These are phyloP conservation scores for Dreissena polymorpha DNA, from an alignment of 1,140 invertebrate species.

Conservation along the genomic window DNA sequence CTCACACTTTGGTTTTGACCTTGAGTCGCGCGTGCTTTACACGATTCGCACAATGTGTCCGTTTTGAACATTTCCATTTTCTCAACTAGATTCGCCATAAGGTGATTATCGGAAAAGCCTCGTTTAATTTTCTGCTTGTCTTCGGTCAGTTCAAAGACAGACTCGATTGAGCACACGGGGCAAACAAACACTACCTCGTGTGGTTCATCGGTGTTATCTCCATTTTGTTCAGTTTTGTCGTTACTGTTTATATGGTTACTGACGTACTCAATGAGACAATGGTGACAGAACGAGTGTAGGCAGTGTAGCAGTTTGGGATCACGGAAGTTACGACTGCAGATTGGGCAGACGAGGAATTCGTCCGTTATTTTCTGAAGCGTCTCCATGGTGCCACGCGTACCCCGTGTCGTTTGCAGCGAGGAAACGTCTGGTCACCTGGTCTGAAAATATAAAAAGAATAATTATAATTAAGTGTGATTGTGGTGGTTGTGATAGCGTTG, in stretches of 20 bases:
- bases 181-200: conserved; percentile 69
- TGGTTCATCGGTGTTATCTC: conserved; percentile 6
- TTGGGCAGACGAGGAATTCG: conserved; percentile 65
- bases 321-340: conserved; percentile 64
- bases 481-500: no score
- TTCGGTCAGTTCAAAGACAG: conserved; percentile 48
- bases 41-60: conserved; percentile 62
- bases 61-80: conserved; percentile 61
- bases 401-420: conserved; percentile 21
- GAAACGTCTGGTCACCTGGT: background rate
- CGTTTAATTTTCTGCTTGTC: conserved; percentile 59
- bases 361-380: conserved; percentile 65
- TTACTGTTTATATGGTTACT: conserved; percentile 80
- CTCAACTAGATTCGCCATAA: conserved; percentile 66
- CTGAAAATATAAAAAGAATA: background rate
- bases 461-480: no score
- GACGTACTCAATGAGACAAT: conserved; percentile 82
- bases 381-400: conserved; percentile 69
- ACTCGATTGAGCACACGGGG: conserved; percentile 61
- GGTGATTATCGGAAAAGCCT: conserved; percentile 68
- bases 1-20: conserved; percentile 13
- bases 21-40: conserved; percentile 44
- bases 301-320: conserved; percentile 71
- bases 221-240: conserved; percentile 10
- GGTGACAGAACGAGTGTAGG: conserved; percentile 74